Evolutionary conservation across 2,113 vertebrate species (phyloP).

Genomic region (Clarias gariepinus): DNA sequence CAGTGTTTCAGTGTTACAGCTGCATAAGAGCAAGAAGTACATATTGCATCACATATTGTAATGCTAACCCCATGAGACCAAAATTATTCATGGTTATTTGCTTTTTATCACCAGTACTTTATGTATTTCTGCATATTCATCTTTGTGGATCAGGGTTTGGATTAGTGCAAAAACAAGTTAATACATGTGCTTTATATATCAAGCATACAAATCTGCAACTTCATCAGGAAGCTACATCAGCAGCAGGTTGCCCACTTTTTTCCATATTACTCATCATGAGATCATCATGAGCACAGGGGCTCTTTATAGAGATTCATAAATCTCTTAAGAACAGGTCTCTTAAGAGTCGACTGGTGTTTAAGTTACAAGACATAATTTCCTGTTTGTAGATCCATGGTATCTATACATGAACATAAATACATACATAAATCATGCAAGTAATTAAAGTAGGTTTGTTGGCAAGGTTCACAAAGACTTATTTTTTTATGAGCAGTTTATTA

Average conservation of each 20-base stretch:
- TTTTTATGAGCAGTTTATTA: no score
- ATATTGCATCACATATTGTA: no score
- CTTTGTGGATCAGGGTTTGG: not conserved
- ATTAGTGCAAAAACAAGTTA: not conserved
- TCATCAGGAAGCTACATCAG: not conserved
- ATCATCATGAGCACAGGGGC: not conserved
- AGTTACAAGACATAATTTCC: not conserved
- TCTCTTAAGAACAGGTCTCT: not conserved
- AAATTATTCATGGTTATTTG: not conserved
- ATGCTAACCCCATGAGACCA: not conserved
- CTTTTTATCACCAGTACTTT: not conserved
- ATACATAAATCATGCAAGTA: no score
- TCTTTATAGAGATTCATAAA: not conserved
- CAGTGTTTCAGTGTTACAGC: no score
- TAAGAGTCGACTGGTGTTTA: not conserved
- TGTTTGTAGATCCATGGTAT: not conserved
- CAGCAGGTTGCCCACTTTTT: not conserved
- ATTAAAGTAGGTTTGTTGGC: no score
- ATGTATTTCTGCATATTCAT: not conserved
- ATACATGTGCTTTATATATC: not conserved
- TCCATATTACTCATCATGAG: constrained; percentile 11
- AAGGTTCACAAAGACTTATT: no score
- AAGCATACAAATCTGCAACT: not conserved
- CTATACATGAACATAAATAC: no score
- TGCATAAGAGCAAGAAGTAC: no score